A percentile compares a stretch with the other conserved stretches of the same genome.
These are phyloP conservation scores for Galaxea fascicularis DNA, from an alignment of 92 coral and sea anemone genomes.

Conservation along the genomic window DNA sequence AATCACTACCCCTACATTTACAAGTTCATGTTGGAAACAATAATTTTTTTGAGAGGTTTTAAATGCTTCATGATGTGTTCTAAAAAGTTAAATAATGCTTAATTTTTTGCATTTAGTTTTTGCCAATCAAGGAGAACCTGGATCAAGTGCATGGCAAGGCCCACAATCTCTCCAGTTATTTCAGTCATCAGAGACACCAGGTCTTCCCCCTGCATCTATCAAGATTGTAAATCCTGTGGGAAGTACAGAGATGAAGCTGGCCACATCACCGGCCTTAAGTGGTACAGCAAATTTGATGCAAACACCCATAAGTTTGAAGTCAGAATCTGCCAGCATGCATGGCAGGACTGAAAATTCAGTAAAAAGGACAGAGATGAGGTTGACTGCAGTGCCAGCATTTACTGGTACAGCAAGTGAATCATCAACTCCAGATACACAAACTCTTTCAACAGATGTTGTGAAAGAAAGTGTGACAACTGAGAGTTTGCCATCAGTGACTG, in stretches of 20 bases:
- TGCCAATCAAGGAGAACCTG: slow-evolving; percentile 17
- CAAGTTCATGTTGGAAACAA: too few relatives aligned
- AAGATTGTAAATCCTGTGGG: not conserved
- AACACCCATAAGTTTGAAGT: not conserved
- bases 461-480: not conserved
- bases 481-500: too few relatives aligned
- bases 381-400: not conserved
- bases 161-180: not conserved
- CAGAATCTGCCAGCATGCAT: not conserved
- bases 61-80: too few relatives aligned
- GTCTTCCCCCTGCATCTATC: not conserved
- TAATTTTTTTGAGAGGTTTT: too few relatives aligned
- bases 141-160: not conserved
- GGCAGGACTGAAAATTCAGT: not conserved
- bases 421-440: not conserved
- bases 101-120: not conserved
- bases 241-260: not conserved
- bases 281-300: not conserved
- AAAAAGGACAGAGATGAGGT: not conserved
- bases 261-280: too few relatives aligned
- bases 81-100: not conserved
- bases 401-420: not conserved
- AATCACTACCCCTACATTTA: too few relatives aligned
- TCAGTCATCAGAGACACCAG: not conserved
- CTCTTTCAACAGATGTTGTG: not conserved